These are phyloP conservation scores for Cryptotermes secundus DNA, from an alignment of 1,140 invertebrate species.

Conservation along the genomic window DNA sequence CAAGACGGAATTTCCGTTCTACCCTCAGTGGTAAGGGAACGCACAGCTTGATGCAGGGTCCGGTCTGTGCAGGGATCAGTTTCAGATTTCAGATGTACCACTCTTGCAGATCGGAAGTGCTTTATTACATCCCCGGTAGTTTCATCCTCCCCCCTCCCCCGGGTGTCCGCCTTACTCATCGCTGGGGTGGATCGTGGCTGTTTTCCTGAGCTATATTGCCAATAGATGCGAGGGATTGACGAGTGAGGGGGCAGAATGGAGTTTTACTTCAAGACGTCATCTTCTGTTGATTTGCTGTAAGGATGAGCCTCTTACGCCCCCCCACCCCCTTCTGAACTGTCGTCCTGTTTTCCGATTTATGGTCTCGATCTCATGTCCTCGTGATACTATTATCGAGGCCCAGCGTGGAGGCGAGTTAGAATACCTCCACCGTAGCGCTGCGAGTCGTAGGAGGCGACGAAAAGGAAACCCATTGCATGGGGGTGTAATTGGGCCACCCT, in stretches of 20 bases:
- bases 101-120: too few relatives aligned
- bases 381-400: neutral
- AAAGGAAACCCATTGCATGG: too few relatives aligned
- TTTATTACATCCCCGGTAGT: neutral
- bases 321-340: neutral
- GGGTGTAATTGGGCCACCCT: too few relatives aligned
- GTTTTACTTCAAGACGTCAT: neutral
- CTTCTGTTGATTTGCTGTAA: neutral
- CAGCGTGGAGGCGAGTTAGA: too few relatives aligned
- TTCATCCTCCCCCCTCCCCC: neutral
- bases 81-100: too few relatives aligned
- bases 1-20: too few relatives aligned
- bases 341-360: neutral
- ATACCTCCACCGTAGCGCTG: too few relatives aligned
- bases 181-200: neutral
- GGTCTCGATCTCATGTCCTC: neutral
- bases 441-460: too few relatives aligned
- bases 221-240: neutral
- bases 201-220: neutral
- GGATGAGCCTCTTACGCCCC: neutral
- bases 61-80: too few relatives aligned
- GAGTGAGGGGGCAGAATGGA: neutral
- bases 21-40: too few relatives aligned
- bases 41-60: too few relatives aligned
- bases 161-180: neutral